Base-by-base conservation (phyloP, 2,113 vertebrate genomes). In the Oryzias melastigma region DNA sequence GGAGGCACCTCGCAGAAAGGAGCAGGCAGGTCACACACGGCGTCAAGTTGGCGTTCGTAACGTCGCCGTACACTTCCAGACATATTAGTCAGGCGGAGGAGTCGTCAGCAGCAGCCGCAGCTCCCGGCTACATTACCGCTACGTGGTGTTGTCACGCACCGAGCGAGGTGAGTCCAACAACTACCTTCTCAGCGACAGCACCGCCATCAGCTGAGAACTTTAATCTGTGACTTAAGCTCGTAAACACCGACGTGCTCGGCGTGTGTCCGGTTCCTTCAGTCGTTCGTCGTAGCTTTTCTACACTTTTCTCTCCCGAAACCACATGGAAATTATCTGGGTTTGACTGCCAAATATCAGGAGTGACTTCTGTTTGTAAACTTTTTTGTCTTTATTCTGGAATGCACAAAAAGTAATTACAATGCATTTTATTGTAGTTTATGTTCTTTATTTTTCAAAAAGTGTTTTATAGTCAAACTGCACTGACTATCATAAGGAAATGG, bases 21-120 rank as follows among this genome's bases (percentile, higher is more conserved):
- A 78, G 80, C 80, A 73, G 77, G 82, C 74, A 82, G 77, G 73
- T 62, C 59, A 19, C 24, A 13, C 19, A 48, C 6, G 25, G 80
- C 52, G 79, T 85, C 82, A 75, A 82, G 73, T 85, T 83, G 62
- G 64, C 53, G 62, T 62, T 69, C 55, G 80, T 68, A 73, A 50
- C 68, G 25, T 17, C 53, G 53, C 71, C 49, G 51, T 20, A 29
- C 79, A 75, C 58, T 78, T 71, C 56, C 66, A 77, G 79, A 73
- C 71, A 62, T 62, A 73, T 81, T 82, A 54, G 65, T 68, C 71
- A 53, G 55, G 62, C 68, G 17, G 58, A 67, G 66, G 65, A 74
- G 78, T 71, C 69, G 0, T 56, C 71, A 47, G 35, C 71, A 47
- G 35, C 19, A 71, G 67, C 51, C 65, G n/a, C 62, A 1, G 43